Evolutionary conservation across 1,140 invertebrate species (phyloP).

Genomic region (Drosophila biarmipes): DNA sequence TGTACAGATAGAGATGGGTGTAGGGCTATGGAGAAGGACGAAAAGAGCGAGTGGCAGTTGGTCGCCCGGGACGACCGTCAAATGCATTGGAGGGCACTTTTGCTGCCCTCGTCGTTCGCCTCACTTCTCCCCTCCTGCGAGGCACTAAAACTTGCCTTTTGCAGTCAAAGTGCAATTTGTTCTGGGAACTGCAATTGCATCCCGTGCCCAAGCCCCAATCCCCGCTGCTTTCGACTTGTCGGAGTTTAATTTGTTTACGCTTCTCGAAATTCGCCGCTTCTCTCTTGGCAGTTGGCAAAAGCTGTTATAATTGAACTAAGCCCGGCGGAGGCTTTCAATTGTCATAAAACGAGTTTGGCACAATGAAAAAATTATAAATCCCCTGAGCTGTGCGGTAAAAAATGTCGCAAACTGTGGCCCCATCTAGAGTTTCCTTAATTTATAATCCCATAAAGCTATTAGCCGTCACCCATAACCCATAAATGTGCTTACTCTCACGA

Average conservation of each 20-base stretch:
- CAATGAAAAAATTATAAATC: slow-evolving; percentile 7
- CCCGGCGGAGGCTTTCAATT: slow-evolving; percentile 33
- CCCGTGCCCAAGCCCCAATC: slow-evolving; percentile 4
- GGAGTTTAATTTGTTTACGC: slow-evolving; percentile 75
- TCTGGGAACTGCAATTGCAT: slow-evolving; percentile 57
- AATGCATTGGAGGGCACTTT: slow-evolving; percentile 66
- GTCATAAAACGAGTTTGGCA: slow-evolving; percentile 39
- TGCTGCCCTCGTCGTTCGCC: slow-evolving; percentile 15
- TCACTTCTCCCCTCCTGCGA: slow-evolving; percentile 7
- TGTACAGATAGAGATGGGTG: slow-evolving; percentile 10
- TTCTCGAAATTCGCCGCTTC: slow-evolving; percentile 52
- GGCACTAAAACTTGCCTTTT: slow-evolving; percentile 73
- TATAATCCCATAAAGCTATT: slow-evolving; percentile 28
- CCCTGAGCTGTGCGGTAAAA: slow-evolving; percentile 9
- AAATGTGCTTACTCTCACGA: neutral
- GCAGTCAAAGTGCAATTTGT: slow-evolving; percentile 80
- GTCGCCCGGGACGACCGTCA: slow-evolving; percentile 74
- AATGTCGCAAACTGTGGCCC: too few relatives aligned
- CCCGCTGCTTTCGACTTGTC: slow-evolving; percentile 38
- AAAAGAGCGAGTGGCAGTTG: slow-evolving; percentile 29
- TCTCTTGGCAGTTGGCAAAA: slow-evolving; percentile 50
- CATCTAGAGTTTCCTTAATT: slow-evolving; percentile 8
- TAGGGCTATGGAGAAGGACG: neutral
- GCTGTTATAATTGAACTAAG: slow-evolving; percentile 53
- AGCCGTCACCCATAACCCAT: slow-evolving; percentile 6